A percentile compares a stretch with the other conserved stretches of the same genome.
Conservation (phyloP, 2,113 vertebrate genomes). For the Naja naja region DNA sequence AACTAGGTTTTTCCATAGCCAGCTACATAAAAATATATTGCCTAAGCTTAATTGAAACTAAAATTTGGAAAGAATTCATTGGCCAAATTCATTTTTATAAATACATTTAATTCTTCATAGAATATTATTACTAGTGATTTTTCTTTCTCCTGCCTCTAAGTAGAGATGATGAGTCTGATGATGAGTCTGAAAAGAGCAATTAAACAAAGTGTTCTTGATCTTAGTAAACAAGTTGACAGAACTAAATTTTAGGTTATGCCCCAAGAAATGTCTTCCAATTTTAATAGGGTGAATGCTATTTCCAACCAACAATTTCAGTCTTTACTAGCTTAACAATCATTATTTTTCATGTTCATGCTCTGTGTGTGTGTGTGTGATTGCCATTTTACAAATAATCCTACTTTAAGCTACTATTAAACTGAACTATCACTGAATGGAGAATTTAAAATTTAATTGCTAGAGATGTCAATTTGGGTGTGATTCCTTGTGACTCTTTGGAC, state of each 20-base stretch:
- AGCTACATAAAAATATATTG: neutral
- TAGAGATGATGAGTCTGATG: neutral
- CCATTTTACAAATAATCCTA: neutral
- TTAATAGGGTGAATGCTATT: neutral
- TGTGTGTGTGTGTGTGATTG: no score
- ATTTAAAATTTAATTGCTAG: neutral
- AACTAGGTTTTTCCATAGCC: neutral
- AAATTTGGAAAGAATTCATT: neutral
- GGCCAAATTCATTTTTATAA: neutral
- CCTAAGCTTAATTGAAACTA: neutral
- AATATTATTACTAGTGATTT: neutral
- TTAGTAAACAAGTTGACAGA: neutral
- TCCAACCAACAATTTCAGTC: neutral
- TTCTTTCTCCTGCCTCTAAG: neutral
- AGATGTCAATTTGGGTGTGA: no score
- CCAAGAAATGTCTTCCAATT: neutral
- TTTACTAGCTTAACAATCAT: neutral
- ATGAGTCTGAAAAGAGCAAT: neutral
- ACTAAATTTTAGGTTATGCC: neutral
- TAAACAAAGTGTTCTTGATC: neutral
- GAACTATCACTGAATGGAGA: neutral
- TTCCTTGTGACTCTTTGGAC: neutral
- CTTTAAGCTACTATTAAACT: no score
- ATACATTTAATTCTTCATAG: neutral
- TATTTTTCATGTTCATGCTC: neutral